Conservation (phyloP, 1,140 invertebrate genomes). For the Lamellibrachia luymesi region DNA sequence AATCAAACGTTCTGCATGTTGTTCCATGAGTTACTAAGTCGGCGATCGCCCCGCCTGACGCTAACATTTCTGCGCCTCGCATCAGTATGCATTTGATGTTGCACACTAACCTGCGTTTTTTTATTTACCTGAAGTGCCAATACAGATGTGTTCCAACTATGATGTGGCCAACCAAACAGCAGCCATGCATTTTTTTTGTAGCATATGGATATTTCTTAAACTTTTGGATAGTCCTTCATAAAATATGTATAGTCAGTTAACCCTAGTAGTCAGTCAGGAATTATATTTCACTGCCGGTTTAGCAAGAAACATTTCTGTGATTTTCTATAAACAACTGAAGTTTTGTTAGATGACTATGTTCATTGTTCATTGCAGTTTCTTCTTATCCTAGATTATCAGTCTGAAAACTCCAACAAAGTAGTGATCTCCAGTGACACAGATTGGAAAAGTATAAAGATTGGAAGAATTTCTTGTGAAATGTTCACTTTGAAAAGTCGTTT, state of each 20-base stretch:
- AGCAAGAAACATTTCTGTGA: no score
- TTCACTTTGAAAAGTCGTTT: background rate
- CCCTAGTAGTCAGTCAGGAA: background rate
- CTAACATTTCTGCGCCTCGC: background rate
- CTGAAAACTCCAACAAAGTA: no score
- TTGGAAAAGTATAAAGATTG: background rate
- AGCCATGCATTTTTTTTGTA: background rate
- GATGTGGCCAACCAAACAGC: background rate
- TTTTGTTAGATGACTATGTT: no score
- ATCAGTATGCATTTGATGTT: background rate
- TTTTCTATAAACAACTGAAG: no score
- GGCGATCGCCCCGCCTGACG: background rate
- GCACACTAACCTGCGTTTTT: background rate
- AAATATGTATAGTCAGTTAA: background rate
- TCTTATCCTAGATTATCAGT: no score
- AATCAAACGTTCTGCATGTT: background rate
- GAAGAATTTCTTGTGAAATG: background rate
- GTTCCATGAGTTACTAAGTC: background rate
- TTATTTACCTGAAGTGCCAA: background rate
- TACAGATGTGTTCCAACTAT: background rate
- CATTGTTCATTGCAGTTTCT: no score
- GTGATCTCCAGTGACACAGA: no score
- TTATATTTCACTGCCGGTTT: background rate
- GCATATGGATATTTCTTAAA: background rate
- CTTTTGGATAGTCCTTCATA: background rate